Conservation (phyloP, 1,140 invertebrate genomes). For the Trachymyrmex septentrionalis region DNA sequence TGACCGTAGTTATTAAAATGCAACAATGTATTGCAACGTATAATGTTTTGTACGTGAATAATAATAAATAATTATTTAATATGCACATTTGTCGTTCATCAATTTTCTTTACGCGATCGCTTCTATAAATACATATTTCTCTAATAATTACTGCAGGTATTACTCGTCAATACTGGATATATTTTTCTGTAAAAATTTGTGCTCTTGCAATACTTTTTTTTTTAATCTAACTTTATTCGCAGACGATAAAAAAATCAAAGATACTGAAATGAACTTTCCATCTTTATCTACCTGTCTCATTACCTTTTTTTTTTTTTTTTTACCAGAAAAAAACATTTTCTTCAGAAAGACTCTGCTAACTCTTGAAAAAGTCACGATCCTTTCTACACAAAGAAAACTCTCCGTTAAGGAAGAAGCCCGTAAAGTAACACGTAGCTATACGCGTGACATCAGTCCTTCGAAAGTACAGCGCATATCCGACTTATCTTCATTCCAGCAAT, state of each 20-base stretch:
- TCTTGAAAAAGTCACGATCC: neutral
- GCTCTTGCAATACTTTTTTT: neutral
- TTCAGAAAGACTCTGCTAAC: neutral
- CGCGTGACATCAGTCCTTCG: slow-evolving; percentile 29
- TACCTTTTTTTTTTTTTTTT: neutral
- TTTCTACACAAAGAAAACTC: neutral
- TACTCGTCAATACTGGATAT: neutral
- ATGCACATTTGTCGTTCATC: neutral
- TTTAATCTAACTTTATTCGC: neutral
- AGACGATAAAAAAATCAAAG: neutral
- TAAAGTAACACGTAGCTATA: slow-evolving; percentile 1
- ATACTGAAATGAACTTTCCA: slow-evolving; percentile 4
- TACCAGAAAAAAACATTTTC: slow-evolving; percentile 4
- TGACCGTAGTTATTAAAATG: slow-evolving; percentile 46
- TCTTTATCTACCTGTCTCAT: neutral
- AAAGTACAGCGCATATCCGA: slow-evolving; percentile 41
- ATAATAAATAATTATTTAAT: slow-evolving; percentile 37
- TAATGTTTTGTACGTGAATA: slow-evolving; percentile 17
- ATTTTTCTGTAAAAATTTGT: neutral
- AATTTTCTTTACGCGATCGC: slow-evolving; percentile 30
- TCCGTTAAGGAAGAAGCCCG: slow-evolving; percentile 18
- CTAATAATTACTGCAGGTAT: neutral
- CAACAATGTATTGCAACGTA: slow-evolving; percentile 33
- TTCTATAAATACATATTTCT: slow-evolving; percentile 12
- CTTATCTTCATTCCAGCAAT: slow-evolving; percentile 57